phyloP scores from a whole-genome alignment of 35 echinoderm and acorn worm genomes.

The Strongylocentrotus purpuratus region DNA sequence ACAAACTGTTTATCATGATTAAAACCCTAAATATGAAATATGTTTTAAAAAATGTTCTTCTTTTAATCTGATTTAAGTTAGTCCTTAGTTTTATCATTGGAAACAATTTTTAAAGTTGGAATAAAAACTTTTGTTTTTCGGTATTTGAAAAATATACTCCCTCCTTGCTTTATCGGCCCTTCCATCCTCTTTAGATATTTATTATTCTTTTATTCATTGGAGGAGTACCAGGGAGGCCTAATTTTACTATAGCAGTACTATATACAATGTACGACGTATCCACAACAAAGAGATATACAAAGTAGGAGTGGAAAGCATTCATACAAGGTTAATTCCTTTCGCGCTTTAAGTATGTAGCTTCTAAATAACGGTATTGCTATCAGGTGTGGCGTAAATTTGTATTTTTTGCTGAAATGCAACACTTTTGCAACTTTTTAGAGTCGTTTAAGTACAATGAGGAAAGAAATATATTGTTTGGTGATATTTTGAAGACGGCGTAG shows the following conservation, averaged over 20 bases:
- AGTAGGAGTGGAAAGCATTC: conserved; percentile 24
- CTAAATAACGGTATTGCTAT: neutral
- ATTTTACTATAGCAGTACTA: conserved; percentile 39
- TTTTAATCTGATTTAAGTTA: neutral
- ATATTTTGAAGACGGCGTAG: neutral
- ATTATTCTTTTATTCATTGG: neutral
- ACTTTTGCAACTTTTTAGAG: neutral
- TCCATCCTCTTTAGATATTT: neutral
- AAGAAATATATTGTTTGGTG: neutral
- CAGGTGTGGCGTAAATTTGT: neutral
- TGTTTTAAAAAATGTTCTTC: neutral
- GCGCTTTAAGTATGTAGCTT: neutral
- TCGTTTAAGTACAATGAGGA: neutral
- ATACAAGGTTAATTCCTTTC: neutral
- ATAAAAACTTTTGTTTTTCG: neutral
- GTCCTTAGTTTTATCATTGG: neutral
- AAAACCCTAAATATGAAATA: neutral
- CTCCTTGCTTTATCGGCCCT: neutral
- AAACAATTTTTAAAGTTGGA: neutral
- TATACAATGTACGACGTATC: conserved; percentile 21
- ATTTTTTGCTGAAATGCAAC: neutral
- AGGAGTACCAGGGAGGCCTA: neutral
- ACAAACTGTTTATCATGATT: neutral
- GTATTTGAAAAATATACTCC: neutral
- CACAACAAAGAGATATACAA: conserved; percentile 24